phyloP scores from a whole-genome alignment of 2,888 invertebrate species.

The Colletes collaris region DNA sequence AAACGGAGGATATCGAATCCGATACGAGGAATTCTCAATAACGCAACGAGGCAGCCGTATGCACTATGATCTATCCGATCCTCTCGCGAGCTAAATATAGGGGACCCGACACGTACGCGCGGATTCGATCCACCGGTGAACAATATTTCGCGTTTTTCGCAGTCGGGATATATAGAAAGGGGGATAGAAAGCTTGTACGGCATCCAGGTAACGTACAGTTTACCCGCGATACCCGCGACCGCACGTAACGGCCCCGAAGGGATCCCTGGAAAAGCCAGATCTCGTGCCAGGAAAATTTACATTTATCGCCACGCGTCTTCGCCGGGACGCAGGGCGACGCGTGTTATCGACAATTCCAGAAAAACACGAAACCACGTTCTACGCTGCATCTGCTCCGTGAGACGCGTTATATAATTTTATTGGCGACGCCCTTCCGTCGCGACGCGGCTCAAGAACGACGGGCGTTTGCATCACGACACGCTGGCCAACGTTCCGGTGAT shows the following conservation, averaged over 20 bases:
- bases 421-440: slow-evolving; percentile 12
- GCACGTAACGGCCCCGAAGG: slow-evolving; percentile 30
- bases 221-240: slow-evolving; percentile 26
- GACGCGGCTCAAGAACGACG: slow-evolving; percentile 13
- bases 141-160: slow-evolving; percentile 20
- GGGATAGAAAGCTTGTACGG: neutral
- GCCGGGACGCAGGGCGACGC: neutral
- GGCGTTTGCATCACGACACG: slow-evolving; percentile 11
- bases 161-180: neutral
- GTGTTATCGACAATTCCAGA: neutral
- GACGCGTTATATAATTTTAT: slow-evolving; percentile 23
- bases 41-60: slow-evolving; percentile 5
- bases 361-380: slow-evolving; percentile 1
- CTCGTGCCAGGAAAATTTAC: slow-evolving; percentile 13
- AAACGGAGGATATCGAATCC: slow-evolving; percentile 28
- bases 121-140: slow-evolving; percentile 2
- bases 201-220: slow-evolving; percentile 17
- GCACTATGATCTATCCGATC: slow-evolving; percentile 37
- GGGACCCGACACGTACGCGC: slow-evolving; percentile 31
- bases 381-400: neutral
- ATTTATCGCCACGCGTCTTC: neutral
- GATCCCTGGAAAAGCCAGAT: slow-evolving; percentile 14
- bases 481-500: slow-evolving; percentile 15
- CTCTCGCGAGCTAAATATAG: slow-evolving; percentile 56
- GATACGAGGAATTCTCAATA: slow-evolving; percentile 39